phyloP scores from a whole-genome alignment of 2,113 vertebrate genomes.

The Copsychus sechellarum region DNA sequence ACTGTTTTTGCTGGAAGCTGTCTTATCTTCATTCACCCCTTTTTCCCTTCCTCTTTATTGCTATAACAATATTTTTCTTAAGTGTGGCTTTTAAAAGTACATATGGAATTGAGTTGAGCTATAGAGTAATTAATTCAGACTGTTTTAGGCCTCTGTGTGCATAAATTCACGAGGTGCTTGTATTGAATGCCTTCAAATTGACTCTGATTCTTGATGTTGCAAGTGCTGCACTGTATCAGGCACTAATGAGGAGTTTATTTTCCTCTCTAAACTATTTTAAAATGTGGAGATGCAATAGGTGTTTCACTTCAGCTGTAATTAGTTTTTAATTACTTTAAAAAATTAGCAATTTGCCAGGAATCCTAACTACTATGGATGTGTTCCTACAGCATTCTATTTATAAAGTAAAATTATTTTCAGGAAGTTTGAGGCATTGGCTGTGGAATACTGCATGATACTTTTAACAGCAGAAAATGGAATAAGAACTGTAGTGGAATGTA shows the following conservation, averaged over 20 bases:
- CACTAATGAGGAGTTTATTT: background rate
- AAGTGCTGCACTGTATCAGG: background rate
- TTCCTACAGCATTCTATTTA: background rate
- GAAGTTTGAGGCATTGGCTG: background rate
- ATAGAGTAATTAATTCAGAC: constrained; percentile 2
- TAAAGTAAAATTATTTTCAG: background rate
- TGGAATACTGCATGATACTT: background rate
- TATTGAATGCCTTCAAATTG: background rate
- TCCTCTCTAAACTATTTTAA: background rate
- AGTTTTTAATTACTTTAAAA: background rate
- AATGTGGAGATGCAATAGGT: background rate
- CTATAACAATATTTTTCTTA: background rate
- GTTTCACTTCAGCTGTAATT: background rate
- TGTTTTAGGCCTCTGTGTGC: background rate
- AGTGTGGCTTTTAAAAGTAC: background rate
- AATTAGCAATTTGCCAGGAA: background rate
- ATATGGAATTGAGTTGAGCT: background rate
- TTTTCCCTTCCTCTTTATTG: background rate
- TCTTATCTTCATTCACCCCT: background rate
- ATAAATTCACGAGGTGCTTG: background rate
- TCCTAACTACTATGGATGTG: background rate
- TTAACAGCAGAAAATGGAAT: background rate
- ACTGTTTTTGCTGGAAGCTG: background rate
- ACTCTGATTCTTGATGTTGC: background rate
- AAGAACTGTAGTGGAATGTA: background rate